Evolutionary conservation across 92 coral and sea anemone species (phyloP), one percentile per base, ranked within the genome.

Genomic region (Siderastrea siderea): DNA sequence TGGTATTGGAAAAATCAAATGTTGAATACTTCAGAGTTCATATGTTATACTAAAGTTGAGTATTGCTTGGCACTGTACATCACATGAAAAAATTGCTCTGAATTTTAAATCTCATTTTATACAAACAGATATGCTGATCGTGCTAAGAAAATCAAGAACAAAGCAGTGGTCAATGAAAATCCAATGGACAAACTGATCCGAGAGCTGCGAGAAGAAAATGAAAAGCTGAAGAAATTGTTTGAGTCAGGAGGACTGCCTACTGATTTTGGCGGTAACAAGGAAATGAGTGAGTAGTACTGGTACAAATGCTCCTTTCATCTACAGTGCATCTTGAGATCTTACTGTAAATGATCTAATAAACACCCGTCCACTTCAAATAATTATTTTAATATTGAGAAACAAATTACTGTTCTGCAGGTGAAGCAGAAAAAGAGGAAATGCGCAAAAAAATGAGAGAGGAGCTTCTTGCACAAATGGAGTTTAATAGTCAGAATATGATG

Each of bases 111-210:
- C 10, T 15, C 46, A 3, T 19, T 16, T 49, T 5, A 43, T 38
- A 38, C 45, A 10, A 44, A 84, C 52, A 98, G 99, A 61, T 98
- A 98, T 91, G 99, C 99, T 77, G 99, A 98, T 77, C 98, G 99
- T 72, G 99, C 99, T 64, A 98, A 98, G 91, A 98, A 98, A 73
- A 98, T 98, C 94, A 98, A 98, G 88, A 98, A 98, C 91, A 98
- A 98, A 67, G 99, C 99, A 5, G 99, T 98, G 15, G 99, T 98
- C 43, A 98, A 98, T 86, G 99, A 98, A 83, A 98, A 98, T 89
- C 99, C 99, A 3, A 89, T 98, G 94, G 99, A 98, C 88, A 98
- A 98, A 88, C 91, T 98, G 67, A 87, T 98, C 73, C 82, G 99
- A 66, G 99, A 98, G 70, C 91, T 98, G 15, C 91, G 94, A 55